Evolutionary conservation across 2,797 vertebrate genomes (phyloP).

Genomic region (Melanogrammus aeglefinus): DNA sequence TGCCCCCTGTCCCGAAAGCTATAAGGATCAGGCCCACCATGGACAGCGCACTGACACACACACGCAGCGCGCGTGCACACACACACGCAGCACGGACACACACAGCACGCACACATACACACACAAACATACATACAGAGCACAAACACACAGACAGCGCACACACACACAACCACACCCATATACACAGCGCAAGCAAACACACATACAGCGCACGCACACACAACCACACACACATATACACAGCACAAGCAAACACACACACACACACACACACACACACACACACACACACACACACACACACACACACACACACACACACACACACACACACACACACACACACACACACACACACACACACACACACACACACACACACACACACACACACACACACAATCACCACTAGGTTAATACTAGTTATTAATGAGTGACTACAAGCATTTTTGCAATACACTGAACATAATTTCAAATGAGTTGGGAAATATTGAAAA

Average conservation of each 20-base stretch:
- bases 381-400: slow-evolving; percentile 13
- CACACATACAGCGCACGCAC: slow-evolving; percentile 16
- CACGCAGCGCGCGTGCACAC: slow-evolving; percentile 8
- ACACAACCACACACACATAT: not conserved
- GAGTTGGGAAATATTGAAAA: too few relatives aligned
- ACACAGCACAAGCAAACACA: slow-evolving; percentile 74
- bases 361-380: slow-evolving; percentile 74
- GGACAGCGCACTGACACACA: slow-evolving; percentile 78
- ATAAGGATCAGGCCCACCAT: slow-evolving; percentile 88
- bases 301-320: slow-evolving; percentile 74
- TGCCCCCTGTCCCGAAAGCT: slow-evolving; percentile 93
- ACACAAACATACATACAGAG: too few relatives aligned
- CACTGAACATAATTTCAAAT: too few relatives aligned
- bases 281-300: not conserved
- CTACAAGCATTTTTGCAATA: too few relatives aligned
- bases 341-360: not conserved
- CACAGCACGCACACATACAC: too few relatives aligned
- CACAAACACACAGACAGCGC: too few relatives aligned
- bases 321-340: slow-evolving; percentile 10
- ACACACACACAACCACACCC: too few relatives aligned
- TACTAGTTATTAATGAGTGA: not conserved
- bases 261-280: not conserved
- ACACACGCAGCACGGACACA: not conserved
- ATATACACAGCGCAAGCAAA: slow-evolving; percentile 74
- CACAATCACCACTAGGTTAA: not conserved